Evolutionary conservation across 2,797 vertebrate species (phyloP).

Genomic region (Hyperoplus lanceolatus): DNA sequence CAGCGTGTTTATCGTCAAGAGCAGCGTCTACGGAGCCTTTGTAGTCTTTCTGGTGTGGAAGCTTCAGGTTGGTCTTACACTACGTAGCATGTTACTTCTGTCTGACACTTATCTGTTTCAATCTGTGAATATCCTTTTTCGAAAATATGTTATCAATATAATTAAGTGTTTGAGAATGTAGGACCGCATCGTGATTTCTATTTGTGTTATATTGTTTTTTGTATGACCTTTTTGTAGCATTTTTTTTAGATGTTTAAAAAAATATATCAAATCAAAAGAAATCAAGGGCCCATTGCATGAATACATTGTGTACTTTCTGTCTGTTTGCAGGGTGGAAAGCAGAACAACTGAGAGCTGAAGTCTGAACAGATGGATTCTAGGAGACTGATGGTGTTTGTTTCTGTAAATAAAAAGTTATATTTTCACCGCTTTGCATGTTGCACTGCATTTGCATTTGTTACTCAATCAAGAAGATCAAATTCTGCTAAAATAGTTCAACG

Average conservation of each 20-base stretch:
- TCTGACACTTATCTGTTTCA: not conserved
- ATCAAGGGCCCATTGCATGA: not conserved
- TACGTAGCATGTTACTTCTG: not conserved
- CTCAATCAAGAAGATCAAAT: not conserved
- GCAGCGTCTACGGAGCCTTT: conserved; percentile 79
- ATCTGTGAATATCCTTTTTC: too few relatives aligned
- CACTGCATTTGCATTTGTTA: not conserved
- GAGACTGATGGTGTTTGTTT: not conserved
- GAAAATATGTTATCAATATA: too few relatives aligned
- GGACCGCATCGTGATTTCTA: too few relatives aligned
- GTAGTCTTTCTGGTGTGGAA: conserved; percentile 71
- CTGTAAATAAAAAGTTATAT: conserved; percentile 20
- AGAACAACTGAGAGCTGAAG: conserved; percentile 16
- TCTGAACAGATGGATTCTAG: not conserved
- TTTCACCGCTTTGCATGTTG: not conserved
- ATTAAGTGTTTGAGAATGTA: too few relatives aligned
- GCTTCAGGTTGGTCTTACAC: conserved; percentile 68
- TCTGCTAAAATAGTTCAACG: not conserved
- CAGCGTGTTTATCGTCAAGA: conserved; percentile 72
- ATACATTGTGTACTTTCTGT: conserved; percentile 3
- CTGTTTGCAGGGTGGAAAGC: conserved; percentile 49
- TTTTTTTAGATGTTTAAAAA: too few relatives aligned
- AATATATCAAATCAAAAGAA: not conserved
- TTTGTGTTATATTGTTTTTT: too few relatives aligned
- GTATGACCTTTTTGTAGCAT: too few relatives aligned